Evolutionary conservation across 2,888 invertebrate genomes (phyloP).

Genomic region (Cynaeus angustus): DNA sequence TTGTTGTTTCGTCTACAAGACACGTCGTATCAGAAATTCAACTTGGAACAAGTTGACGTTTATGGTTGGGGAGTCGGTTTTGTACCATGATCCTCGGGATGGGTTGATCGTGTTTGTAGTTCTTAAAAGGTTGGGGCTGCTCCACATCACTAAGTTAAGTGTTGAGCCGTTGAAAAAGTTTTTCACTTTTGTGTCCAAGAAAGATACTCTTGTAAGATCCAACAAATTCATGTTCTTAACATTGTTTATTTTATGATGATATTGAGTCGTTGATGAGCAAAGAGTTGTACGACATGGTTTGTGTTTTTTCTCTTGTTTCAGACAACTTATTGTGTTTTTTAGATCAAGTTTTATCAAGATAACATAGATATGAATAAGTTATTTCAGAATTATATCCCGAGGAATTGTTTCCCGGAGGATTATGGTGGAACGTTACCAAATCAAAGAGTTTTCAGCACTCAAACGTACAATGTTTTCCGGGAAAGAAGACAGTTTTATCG

Average conservation of each 20-base stretch:
- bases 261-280: conserved; percentile 72
- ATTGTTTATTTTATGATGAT: conserved; percentile 71
- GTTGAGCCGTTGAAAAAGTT: conserved; percentile 74
- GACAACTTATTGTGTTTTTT: conserved; percentile 46
- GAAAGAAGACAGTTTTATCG: conserved; percentile 38
- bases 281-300: conserved; percentile 70
- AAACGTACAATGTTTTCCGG: conserved; percentile 31
- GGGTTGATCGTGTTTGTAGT: conserved; percentile 61
- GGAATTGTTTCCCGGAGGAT: conserved; percentile 76
- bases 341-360: conserved; percentile 78
- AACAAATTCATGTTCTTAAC: conserved; percentile 80
- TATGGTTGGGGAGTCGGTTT: conserved; percentile 57
- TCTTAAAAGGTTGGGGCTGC: conserved; percentile 60
- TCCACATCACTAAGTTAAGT: conserved; percentile 61
- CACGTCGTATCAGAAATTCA: conserved; percentile 60
- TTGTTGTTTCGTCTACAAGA: conserved; percentile 56
- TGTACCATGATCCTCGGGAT: conserved; percentile 59
- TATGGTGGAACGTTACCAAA: conserved; percentile 76
- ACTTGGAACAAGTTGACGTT: conserved; percentile 57
- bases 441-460: conserved; percentile 55
- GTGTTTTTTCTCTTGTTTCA: neutral
- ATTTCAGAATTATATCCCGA: conserved; percentile 74
- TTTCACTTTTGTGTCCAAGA: conserved; percentile 82
- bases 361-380: conserved; percentile 75
- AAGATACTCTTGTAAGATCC: conserved; percentile 79